phyloP scores from a whole-genome alignment of 2,888 invertebrate species.

The Rhagonycha fulva region DNA sequence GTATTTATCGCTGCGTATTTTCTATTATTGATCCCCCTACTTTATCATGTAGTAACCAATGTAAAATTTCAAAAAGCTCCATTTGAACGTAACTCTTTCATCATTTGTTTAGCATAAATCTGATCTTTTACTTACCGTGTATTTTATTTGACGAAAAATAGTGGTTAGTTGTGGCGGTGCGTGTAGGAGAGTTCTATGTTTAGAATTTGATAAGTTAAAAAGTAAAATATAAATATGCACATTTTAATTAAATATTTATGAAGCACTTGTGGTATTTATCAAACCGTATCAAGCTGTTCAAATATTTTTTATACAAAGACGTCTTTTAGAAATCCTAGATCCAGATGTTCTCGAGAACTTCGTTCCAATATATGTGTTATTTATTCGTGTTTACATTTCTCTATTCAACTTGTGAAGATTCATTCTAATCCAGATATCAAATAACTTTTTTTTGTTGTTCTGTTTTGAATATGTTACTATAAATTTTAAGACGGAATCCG shows the following conservation, averaged over 20 bases:
- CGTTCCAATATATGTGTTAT: constrained; percentile 5
- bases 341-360: constrained; percentile 18
- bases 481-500: not conserved
- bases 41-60: not conserved
- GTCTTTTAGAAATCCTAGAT: constrained; percentile 16
- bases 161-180: not conserved
- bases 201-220: not conserved
- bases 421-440: constrained; percentile 6
- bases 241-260: constrained; percentile 21
- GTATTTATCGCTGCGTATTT: not conserved
- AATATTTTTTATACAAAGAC: constrained; percentile 27
- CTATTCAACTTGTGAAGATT: not conserved
- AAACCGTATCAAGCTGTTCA: constrained; percentile 24
- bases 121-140: not conserved
- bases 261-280: constrained; percentile 28
- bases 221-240: constrained; percentile 10
- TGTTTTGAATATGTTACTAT: not conserved
- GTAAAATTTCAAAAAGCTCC: not conserved
- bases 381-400: constrained; percentile 9
- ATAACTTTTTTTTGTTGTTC: not conserved
- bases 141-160: not conserved
- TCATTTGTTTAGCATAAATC: not conserved
- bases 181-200: not conserved
- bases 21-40: not conserved
- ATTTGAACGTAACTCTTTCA: not conserved